A percentile compares a stretch with the other conserved stretches of the same genome.
Evolutionary conservation across 2,888 invertebrate species (phyloP).

Genomic region (Melanostoma mellinum): DNA sequence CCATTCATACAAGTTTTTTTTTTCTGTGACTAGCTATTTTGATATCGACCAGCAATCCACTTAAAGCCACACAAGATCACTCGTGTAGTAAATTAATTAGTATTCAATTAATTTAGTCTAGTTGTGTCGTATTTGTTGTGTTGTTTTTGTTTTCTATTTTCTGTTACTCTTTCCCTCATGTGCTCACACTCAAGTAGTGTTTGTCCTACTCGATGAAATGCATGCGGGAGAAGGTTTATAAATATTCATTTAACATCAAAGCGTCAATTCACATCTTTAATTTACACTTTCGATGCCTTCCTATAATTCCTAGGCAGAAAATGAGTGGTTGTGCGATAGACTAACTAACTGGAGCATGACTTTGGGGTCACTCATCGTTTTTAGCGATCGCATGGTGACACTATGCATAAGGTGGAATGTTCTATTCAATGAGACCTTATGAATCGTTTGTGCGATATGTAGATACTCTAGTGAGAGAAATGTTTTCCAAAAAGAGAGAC

Average conservation of each 20-base stretch:
- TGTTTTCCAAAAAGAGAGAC: too few species aligned
- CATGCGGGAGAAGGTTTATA: slow-evolving; percentile 43
- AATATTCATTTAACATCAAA: slow-evolving; percentile 48
- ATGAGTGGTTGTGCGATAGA: slow-evolving; percentile 11
- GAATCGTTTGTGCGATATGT: too few species aligned
- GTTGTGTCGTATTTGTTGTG: neutral
- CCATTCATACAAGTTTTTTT: neutral
- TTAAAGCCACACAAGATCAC: slow-evolving; percentile 33
- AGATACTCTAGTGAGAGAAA: too few species aligned
- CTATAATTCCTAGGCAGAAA: slow-evolving; percentile 3
- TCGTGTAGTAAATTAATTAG: slow-evolving; percentile 65
- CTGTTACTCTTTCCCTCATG: neutral
- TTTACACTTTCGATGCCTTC: slow-evolving; percentile 28
- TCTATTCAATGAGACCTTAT: too few species aligned
- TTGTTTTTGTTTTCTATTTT: slow-evolving; percentile 15
- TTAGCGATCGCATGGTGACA: slow-evolving; percentile 5
- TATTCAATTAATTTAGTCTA: slow-evolving; percentile 56
- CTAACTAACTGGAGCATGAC: slow-evolving; percentile 31
- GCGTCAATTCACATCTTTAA: slow-evolving; percentile 45
- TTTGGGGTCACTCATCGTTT: slow-evolving; percentile 14
- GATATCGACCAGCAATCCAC: slow-evolving; percentile 29
- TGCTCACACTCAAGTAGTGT: slow-evolving; percentile 2
- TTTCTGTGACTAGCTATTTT: neutral
- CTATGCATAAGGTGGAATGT: too few species aligned
- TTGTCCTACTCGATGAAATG: slow-evolving; percentile 2